Evolutionary conservation across 2,888 invertebrate genomes (phyloP), one percentile per base, ranked within the genome.

Genomic region (Tenthredo scrophulariae): DNA sequence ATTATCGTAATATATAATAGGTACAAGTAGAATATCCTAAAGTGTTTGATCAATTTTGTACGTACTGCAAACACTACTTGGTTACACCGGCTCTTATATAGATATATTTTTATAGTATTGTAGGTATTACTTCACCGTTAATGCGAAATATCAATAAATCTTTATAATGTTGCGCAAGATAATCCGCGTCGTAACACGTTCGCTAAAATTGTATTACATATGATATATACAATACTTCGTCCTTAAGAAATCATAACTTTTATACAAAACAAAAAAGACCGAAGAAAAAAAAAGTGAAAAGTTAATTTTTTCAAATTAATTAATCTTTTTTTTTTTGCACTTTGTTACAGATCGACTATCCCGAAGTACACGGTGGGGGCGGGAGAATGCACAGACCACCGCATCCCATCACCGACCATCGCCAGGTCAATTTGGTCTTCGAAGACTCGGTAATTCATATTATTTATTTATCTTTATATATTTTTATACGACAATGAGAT

Each of bases 271-370:
- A 54, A 54, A 7, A n/a, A n/a, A 54, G 2, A 15, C 2, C 13
- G 1, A 10, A 46, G 10, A 46, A 54, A 22, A 15, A 67, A 22
- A 29, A 22, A 65, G 13, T 33, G 3, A 43, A 43, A n/a, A 9
- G 9, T 37, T 33, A 40, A 40, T 26, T 22, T 67, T 67, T 29
- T 33, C 2, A 13, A 10, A 75, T 54, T 9, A 29, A 2, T 18
- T 26, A n/a, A 22, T 50, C 1, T 65, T 85, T 26, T 50, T n/a
- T 58, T 58, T 85, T 87, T 62, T 62, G 58, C 58, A 22, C 29
- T 33, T 88, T 87, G 75, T 94, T 95, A 4, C 94, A 96, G 96
- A 96, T 96, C 93, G 96, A 96, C 93, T 96, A 96, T 93, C 96
- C 96, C 88, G 96, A 96, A 91, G 93, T 92, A 86, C 92, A 93